phyloP scores from a whole-genome alignment of 2,888 invertebrate species.

The Campaea margaritaria region DNA sequence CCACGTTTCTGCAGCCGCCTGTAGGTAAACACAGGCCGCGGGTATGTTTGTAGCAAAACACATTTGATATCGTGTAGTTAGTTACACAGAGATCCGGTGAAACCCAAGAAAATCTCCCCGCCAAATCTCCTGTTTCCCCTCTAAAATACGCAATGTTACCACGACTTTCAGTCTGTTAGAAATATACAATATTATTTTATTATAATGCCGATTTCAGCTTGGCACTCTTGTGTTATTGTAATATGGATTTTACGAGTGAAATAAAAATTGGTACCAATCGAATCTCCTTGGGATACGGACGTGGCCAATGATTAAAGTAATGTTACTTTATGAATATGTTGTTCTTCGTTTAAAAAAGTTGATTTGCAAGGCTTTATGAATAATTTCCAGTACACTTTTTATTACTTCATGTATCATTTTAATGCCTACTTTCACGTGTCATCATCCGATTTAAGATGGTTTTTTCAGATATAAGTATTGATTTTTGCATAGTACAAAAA shows the following conservation, averaged over 20 bases:
- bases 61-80: constrained; percentile 72
- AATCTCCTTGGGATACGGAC: background rate
- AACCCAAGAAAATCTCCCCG: constrained; percentile 63
- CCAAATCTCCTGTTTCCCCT: constrained; percentile 66
- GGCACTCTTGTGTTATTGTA: constrained; percentile 12
- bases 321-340: too few relatives aligned
- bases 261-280: background rate
- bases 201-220: constrained; percentile 17
- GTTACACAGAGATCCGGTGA: constrained; percentile 67
- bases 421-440: too few relatives aligned
- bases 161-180: constrained; percentile 31
- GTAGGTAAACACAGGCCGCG: constrained; percentile 58
- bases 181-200: constrained; percentile 29
- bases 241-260: constrained; percentile 3
- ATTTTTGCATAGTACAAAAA: too few relatives aligned
- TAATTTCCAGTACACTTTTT: too few relatives aligned
- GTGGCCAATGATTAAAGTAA: too few relatives aligned
- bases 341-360: too few relatives aligned
- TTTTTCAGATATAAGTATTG: too few relatives aligned
- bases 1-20: background rate
- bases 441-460: too few relatives aligned
- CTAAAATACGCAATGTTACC: constrained; percentile 57
- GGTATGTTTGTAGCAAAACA: constrained; percentile 71
- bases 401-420: too few relatives aligned
- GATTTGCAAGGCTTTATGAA: too few relatives aligned